These are phyloP conservation scores for Illadopsis cleaveri DNA, from an alignment of 2,113 vertebrate species.

Conservation along the genomic window DNA sequence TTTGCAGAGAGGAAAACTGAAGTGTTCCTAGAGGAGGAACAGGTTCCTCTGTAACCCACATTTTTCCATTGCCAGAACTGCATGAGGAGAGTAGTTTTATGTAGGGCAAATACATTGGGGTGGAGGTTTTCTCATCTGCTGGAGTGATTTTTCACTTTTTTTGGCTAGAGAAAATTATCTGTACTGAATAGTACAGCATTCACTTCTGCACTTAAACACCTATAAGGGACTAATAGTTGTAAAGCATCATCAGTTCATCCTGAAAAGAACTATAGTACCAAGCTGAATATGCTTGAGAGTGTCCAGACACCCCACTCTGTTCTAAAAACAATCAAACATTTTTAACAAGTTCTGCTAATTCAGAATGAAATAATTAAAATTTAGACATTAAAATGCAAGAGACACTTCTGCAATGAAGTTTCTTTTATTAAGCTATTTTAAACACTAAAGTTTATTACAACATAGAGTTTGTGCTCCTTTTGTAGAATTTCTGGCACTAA, in stretches of 20 bases:
- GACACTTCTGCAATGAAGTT: conserved; percentile 54
- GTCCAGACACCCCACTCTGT: background rate
- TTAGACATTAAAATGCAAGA: conserved; percentile 36
- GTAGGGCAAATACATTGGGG: background rate
- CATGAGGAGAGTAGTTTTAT: background rate
- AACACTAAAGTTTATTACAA: conserved; percentile 63
- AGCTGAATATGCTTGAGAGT: conserved; percentile 3
- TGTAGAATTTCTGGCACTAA: conserved; percentile 61
- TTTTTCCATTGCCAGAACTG: background rate
- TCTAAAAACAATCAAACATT: conserved; percentile 52
- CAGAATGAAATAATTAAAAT: conserved; percentile 67
- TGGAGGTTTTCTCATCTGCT: background rate
- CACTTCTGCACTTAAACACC: background rate
- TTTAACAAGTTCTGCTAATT: conserved; percentile 63
- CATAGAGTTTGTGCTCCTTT: conserved; percentile 31
- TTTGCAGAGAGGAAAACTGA: background rate
- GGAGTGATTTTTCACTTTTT: background rate
- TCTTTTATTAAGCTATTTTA: conserved; percentile 72
- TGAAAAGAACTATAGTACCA: conserved; percentile 13
- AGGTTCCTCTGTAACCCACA: fast-evolving
- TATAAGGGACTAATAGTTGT: background rate
- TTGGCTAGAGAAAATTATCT: background rate
- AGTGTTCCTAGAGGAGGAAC: background rate
- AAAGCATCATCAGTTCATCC: background rate
- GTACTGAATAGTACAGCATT: background rate